Base-by-base conservation (phyloP, 2,888 invertebrate genomes). In the Oxyscelio sp. region DNA sequence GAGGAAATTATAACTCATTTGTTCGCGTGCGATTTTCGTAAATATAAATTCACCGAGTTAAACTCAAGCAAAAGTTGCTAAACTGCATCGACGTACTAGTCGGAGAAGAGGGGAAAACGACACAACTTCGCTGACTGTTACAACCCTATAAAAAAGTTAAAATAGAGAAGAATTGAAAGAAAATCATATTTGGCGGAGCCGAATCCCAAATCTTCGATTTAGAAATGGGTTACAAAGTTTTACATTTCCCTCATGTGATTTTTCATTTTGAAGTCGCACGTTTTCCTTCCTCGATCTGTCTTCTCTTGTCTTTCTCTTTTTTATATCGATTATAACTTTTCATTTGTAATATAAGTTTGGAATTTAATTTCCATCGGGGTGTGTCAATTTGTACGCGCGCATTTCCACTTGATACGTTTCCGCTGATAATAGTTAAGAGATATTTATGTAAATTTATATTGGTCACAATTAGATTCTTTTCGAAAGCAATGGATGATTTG, bases 381-480 rank as follows among this genome's bases (percentile, higher is more conserved):
- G n/a, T 50, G 17, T 22, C 50, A 22, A 22, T 50, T 50, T 50
- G 22, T 4, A 19, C 21, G n/a, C 22, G 13, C 22, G 21, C 22
- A 4, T 22, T 50, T 11, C 22, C 50, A 50, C 13, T 50, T 50
- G 50, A n/a, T 50, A 56, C 38, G 58, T 24, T 45, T 45, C 19
- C 65, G 50, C 40, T 45, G 66, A 58, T 66, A 48, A 66, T 75
- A 63, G 73, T 73, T 52, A 68, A 43, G 11, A 58, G 34, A 73
- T 73, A 59, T 73, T 80, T 80, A 74, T 80, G 82, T 70, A 75
- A 75, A 82, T 82, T 82, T 82, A 45, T 75, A 75, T 70, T 61
- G 56, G 63, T 34, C 24, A 82, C 74, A 82, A 82, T 82, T 74
- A 70, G 63, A 70, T 63, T 58, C 50, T 65, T 68, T 50, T 19